These are phyloP conservation scores for Thalassaphorura encarpata DNA, from an alignment of 1,140 invertebrate species.

Conservation along the genomic window DNA sequence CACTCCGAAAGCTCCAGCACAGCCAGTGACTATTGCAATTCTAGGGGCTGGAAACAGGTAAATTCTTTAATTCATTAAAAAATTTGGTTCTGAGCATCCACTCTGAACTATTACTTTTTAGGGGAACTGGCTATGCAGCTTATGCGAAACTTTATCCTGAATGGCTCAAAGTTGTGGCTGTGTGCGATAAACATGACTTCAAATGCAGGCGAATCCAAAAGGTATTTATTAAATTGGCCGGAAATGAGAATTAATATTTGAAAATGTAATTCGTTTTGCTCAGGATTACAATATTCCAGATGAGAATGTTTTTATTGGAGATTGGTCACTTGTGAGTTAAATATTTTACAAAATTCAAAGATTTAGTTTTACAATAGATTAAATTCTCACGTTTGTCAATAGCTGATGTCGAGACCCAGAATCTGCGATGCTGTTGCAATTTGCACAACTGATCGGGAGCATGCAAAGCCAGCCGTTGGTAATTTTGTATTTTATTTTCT, in stretches of 20 bases:
- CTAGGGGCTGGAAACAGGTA: constrained; percentile 23
- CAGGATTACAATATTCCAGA: constrained; percentile 16
- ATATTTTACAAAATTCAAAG: background rate
- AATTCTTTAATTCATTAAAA: background rate
- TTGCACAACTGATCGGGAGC: constrained; percentile 39
- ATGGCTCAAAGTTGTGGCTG: constrained; percentile 35
- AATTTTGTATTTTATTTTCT: background rate
- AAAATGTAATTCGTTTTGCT: background rate
- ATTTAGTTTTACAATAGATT: background rate
- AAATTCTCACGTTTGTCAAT: background rate
- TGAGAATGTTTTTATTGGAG: constrained; percentile 19
- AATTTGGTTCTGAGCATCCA: background rate
- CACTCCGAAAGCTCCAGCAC: background rate
- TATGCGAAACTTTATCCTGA: constrained; percentile 33
- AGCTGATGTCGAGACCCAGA: constrained; percentile 34
- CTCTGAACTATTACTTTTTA: constrained; percentile 4
- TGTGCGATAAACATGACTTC: constrained; percentile 37
- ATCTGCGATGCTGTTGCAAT: constrained; percentile 42
- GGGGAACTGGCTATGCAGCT: constrained; percentile 34
- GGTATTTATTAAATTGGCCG: constrained; percentile 14
- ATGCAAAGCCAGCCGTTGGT: constrained; percentile 40
- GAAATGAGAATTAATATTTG: background rate
- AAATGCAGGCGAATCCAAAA: constrained; percentile 33
- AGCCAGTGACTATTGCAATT: constrained; percentile 25
- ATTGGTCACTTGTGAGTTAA: constrained; percentile 16